These are phyloP conservation scores for Zeus faber DNA, from an alignment of 2,113 vertebrate species.

Conservation along the genomic window DNA sequence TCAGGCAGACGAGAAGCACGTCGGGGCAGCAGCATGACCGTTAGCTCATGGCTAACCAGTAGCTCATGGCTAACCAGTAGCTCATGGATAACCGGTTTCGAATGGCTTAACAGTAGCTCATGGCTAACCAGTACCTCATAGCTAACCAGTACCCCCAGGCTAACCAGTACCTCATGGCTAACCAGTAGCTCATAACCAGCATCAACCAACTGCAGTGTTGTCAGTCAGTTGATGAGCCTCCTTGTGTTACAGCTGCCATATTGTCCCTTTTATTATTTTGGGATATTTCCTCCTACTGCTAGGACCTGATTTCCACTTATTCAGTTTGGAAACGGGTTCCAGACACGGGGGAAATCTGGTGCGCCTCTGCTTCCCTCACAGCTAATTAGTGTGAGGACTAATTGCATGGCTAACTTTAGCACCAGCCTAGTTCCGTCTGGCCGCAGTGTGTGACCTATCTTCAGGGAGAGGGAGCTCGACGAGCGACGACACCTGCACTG, in stretches of 20 bases:
- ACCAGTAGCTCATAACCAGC: no score
- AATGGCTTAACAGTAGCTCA: no score
- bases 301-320: constrained; percentile 58
- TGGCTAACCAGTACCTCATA: no score
- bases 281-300: constrained; percentile 34
- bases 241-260: constrained; percentile 4
- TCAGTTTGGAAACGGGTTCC: constrained; percentile 49
- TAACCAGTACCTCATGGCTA: no score
- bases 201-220: background rate
- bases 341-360: constrained; percentile 61
- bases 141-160: no score
- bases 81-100: no score
- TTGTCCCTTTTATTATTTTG: constrained; percentile 25
- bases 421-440: constrained; percentile 65
- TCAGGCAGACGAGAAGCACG: no score
- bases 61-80: no score
- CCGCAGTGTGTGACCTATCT: constrained; percentile 44
- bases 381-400: constrained; percentile 77
- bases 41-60: no score
- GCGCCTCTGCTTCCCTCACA: constrained; percentile 54
- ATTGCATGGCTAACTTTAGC: constrained; percentile 78
- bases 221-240: background rate
- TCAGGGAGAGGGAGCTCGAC: constrained; percentile 31
- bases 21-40: no score
- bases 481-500: constrained; percentile 21